phyloP scores from a whole-genome alignment of 2,113 vertebrate genomes.

The Rhea americana region DNA sequence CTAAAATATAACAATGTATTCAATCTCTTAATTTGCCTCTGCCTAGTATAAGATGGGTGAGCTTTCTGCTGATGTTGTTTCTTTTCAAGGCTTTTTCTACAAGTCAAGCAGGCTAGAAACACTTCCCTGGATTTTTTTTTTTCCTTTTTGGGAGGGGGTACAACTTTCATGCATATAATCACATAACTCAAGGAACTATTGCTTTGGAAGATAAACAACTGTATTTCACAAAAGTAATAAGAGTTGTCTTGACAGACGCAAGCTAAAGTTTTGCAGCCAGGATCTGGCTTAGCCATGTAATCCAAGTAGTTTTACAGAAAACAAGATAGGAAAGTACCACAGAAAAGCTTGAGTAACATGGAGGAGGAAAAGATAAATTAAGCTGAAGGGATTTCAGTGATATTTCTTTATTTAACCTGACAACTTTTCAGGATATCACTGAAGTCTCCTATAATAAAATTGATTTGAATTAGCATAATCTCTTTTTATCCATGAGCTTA shows the following conservation, averaged over 20 bases:
- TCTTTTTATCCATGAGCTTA: not conserved
- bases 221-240: not conserved
- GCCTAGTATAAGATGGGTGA: not conserved
- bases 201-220: not conserved
- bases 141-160: not conserved
- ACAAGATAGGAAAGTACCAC: not conserved
- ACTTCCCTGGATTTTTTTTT: not conserved
- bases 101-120: not conserved
- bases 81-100: not conserved
- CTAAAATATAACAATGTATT: not conserved
- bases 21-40: not conserved
- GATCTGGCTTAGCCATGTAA: not conserved
- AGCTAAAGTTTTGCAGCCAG: not conserved
- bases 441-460: constrained; percentile 1
- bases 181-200: not conserved
- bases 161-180: not conserved
- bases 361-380: not conserved
- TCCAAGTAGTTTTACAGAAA: not conserved
- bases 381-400: not conserved
- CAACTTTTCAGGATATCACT: not conserved
- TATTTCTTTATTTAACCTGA: constrained; percentile 33
- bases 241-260: not conserved
- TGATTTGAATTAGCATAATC: constrained; percentile 43
- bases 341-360: not conserved
- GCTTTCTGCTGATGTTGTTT: not conserved